These are phyloP conservation scores for Pogonocherus hispidulus DNA, from an alignment of 2,888 invertebrate genomes.

Conservation along the genomic window DNA sequence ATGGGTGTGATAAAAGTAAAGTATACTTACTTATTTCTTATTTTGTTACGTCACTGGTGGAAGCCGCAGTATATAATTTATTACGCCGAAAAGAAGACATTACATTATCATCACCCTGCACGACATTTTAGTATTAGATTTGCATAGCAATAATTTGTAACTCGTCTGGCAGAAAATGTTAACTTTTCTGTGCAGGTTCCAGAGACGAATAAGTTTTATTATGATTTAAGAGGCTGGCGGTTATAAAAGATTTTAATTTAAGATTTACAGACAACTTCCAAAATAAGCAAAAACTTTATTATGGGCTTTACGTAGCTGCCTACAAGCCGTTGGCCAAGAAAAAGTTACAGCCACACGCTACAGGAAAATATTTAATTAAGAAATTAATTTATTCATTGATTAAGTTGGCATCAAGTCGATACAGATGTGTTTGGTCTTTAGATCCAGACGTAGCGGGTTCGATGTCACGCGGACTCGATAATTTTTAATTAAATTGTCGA, in stretches of 20 bases:
- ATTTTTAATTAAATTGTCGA: no score
- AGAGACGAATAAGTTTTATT: slow-evolving; percentile 16
- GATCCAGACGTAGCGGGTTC: no score
- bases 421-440: no score
- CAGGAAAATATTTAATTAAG: no score
- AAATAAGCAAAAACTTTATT: slow-evolving; percentile 25
- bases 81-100: slow-evolving; percentile 22
- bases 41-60: slow-evolving; percentile 7
- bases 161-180: slow-evolving; percentile 12
- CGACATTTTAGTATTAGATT: slow-evolving; percentile 30
- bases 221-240: slow-evolving; percentile 24
- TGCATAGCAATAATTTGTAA: slow-evolving; percentile 27
- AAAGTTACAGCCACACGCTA: no score
- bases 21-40: no score
- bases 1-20: no score
- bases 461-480: no score
- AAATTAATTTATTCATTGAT: no score
- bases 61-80: slow-evolving; percentile 11
- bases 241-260: slow-evolving; percentile 24
- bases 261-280: slow-evolving; percentile 15
- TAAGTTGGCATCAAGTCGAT: no score
- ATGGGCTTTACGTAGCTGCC: slow-evolving; percentile 2
- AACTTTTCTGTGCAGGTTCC: slow-evolving; percentile 11
- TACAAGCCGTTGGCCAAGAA: no score
- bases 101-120: slow-evolving; percentile 26